Conservation (phyloP, 2,113 vertebrate genomes). For the Turdus rufiventris region DNA sequence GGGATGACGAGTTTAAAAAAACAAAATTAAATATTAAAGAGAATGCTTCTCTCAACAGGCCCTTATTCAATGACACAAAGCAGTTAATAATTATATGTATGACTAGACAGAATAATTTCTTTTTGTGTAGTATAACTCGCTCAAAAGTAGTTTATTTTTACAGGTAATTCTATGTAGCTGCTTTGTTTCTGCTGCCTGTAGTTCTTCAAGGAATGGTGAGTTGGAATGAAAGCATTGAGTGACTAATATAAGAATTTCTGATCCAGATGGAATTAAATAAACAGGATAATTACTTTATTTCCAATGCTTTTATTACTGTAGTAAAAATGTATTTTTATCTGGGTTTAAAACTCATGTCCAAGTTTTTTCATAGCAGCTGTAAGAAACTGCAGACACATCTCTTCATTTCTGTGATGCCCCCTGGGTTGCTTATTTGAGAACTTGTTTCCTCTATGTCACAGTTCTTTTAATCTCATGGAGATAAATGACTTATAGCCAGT, state of each 20-base stretch:
- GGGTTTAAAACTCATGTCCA: not conserved
- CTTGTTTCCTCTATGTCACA: not conserved
- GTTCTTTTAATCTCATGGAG: not conserved
- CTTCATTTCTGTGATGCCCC: not conserved
- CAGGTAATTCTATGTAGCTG: not conserved
- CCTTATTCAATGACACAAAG: not conserved
- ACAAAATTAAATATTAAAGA: not conserved
- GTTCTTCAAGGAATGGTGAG: not conserved
- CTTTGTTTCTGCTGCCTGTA: not conserved
- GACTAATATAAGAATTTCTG: not conserved
- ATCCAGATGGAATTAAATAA: not conserved
- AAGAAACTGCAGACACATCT: not conserved
- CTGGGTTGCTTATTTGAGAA: not conserved
- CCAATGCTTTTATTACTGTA: not conserved
- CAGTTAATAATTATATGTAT: fast-evolving
- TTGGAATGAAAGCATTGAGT: not conserved
- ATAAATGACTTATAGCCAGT: not conserved
- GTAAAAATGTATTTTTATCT: not conserved
- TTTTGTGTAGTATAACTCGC: not conserved
- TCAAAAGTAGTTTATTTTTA: not conserved
- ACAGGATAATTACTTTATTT: not conserved
- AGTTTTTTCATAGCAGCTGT: not conserved
- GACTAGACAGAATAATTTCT: fast-evolving
- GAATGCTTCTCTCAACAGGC: not conserved
- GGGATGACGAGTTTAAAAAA: not conserved